These are phyloP conservation scores for Drosophila paramelanica DNA, from an alignment of 2,888 invertebrate genomes.

Conservation along the genomic window DNA sequence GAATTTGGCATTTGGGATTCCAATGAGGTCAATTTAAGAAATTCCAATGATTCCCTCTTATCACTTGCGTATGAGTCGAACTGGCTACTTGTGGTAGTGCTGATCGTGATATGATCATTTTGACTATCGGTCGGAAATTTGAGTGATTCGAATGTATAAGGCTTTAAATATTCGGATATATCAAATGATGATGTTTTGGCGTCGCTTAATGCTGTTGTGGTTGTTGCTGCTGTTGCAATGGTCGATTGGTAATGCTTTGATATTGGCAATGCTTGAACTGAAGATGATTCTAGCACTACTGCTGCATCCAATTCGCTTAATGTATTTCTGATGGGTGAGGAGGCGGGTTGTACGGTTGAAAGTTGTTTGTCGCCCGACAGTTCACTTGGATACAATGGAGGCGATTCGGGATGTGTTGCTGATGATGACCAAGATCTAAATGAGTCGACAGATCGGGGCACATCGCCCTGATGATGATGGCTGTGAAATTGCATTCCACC, in stretches of 20 bases:
- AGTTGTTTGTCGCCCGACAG: constrained; percentile 1
- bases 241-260: constrained; percentile 8
- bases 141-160: constrained; percentile 60
- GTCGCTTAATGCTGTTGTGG: constrained; percentile 10
- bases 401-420: constrained; percentile 8
- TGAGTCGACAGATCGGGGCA: constrained; percentile 7
- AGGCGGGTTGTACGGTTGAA: neutral
- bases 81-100: constrained; percentile 11
- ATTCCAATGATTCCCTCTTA: constrained; percentile 3
- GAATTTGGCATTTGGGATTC: constrained; percentile 31
- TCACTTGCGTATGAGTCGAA: constrained; percentile 8
- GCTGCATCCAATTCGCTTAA: constrained; percentile 3
- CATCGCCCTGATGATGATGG: neutral
- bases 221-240: neutral
- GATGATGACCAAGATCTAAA: constrained; percentile 23
- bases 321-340: constrained; percentile 2
- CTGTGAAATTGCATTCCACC: neutral
- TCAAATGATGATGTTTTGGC: constrained; percentile 49
- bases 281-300: constrained; percentile 13
- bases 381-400: constrained; percentile 6
- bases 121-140: constrained; percentile 18
- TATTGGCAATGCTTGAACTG: constrained; percentile 14
- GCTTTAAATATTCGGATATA: constrained; percentile 68
- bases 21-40: constrained; percentile 24
- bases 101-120: constrained; percentile 7